Conservation (phyloP, 2,113 vertebrate genomes). For the Cnemophilus loriae region DNA sequence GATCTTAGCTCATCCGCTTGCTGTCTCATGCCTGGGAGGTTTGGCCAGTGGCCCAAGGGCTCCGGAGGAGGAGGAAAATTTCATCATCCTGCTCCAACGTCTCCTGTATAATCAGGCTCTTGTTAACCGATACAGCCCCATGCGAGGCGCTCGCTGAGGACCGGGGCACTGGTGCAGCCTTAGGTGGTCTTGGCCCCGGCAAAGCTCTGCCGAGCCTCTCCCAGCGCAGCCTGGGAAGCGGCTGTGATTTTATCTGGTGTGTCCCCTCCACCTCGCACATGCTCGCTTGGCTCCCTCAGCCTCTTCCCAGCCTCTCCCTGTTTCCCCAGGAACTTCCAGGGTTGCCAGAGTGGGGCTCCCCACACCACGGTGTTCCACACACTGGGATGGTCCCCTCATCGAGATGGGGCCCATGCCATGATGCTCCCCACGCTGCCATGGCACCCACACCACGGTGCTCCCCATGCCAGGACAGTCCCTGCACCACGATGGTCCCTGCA, state of each 20-base stretch:
- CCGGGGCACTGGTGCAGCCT: neutral
- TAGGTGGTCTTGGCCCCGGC: constrained; percentile 42
- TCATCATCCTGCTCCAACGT: constrained; percentile 58
- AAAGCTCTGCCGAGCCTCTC: constrained; percentile 25
- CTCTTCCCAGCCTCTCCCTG: neutral
- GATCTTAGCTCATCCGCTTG: constrained; percentile 69
- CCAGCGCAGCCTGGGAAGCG: neutral
- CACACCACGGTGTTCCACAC: rapidly evolving
- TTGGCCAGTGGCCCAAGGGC: constrained; percentile 48
- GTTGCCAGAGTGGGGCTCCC: rapidly evolving
- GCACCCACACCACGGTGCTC: rapidly evolving
- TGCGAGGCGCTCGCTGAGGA: neutral
- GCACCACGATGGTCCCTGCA: rapidly evolving
- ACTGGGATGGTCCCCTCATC: rapidly evolving
- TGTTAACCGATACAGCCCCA: constrained; percentile 48
- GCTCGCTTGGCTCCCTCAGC: neutral
- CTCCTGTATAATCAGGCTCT: constrained; percentile 57
- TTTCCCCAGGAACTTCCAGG: neutral
- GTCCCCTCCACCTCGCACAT: neutral
- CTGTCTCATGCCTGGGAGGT: constrained; percentile 68
- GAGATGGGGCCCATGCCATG: rapidly evolving
- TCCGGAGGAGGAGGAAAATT: constrained; percentile 60
- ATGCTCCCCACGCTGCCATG: neutral
- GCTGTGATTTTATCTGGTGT: neutral
- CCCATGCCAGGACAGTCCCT: neutral